Percentiles rank a stretch among this genome's conserved stretches.
Evolutionary conservation across 2,888 invertebrate genomes (phyloP).

Genomic region (Lycocerus yunnanus): DNA sequence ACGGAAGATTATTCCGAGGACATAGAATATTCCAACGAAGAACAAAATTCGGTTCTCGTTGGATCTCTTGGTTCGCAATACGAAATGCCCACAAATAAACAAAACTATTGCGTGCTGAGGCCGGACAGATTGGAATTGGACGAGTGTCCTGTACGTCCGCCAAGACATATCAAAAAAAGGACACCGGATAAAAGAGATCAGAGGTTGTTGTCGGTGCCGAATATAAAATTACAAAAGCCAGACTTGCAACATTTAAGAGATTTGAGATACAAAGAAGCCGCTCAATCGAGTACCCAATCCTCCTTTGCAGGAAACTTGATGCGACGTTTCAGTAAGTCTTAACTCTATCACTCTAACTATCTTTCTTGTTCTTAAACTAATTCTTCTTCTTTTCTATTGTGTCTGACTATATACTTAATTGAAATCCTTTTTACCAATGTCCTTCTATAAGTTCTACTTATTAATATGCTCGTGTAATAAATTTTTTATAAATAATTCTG

Average conservation of each 20-base stretch:
- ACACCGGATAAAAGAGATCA: slow-evolving; percentile 63
- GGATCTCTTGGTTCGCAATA: slow-evolving; percentile 46
- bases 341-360: slow-evolving; percentile 35
- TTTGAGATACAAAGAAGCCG: slow-evolving; percentile 60
- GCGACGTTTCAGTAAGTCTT: slow-evolving; percentile 89
- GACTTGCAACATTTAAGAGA: slow-evolving; percentile 60
- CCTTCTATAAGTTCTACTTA: slow-evolving; percentile 12
- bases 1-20: slow-evolving; percentile 47
- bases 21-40: slow-evolving; percentile 52
- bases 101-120: slow-evolving; percentile 51
- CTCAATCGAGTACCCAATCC: slow-evolving; percentile 47
- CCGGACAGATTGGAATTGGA: slow-evolving; percentile 69
- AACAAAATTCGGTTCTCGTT: slow-evolving; percentile 40
- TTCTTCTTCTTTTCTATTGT: slow-evolving; percentile 6
- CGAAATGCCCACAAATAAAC: slow-evolving; percentile 35
- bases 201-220: slow-evolving; percentile 77
- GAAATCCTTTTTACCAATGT: slow-evolving; percentile 4
- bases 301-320: slow-evolving; percentile 76
- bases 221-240: slow-evolving; percentile 66
- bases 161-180: slow-evolving; percentile 59
- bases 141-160: slow-evolving; percentile 62
- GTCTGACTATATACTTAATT: slow-evolving; percentile 5
- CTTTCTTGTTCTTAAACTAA: slow-evolving; percentile 9
- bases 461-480: slow-evolving; percentile 21
- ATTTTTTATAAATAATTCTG: slow-evolving; percentile 7